A percentile compares a stretch with the other conserved stretches of the same genome.
These are phyloP conservation scores for Polia nebulosa DNA, from an alignment of 2,888 invertebrate genomes.

Conservation along the genomic window DNA sequence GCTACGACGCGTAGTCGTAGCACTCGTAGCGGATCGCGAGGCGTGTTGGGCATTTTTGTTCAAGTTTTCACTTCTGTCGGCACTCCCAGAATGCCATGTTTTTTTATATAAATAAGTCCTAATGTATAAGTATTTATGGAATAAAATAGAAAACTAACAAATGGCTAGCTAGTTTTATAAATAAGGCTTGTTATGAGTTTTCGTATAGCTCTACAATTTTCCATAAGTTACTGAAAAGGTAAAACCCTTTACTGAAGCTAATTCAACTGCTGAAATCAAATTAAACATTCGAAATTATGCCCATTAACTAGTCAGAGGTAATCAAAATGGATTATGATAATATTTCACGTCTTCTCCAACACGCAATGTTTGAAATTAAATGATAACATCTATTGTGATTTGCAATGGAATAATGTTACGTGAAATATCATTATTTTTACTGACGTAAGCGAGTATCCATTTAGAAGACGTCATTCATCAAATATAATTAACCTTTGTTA, in stretches of 20 bases:
- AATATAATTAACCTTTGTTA: neutral
- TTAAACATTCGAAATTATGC: constrained; percentile 31
- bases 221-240: neutral
- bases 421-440: constrained; percentile 27
- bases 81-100: too few species aligned
- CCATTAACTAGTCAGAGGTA: constrained; percentile 36
- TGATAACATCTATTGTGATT: constrained; percentile 38
- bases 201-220: neutral
- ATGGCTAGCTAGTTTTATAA: too few species aligned
- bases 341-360: constrained; percentile 55
- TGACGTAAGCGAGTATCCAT: neutral
- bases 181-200: neutral
- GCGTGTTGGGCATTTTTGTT: too few species aligned
- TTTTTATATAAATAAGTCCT: too few species aligned
- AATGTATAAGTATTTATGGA: too few species aligned
- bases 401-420: constrained; percentile 13
- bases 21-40: too few species aligned
- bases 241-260: constrained; percentile 13
- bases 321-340: constrained; percentile 60
- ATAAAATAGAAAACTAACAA: too few species aligned
- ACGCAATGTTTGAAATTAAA: constrained; percentile 60
- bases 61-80: too few species aligned
- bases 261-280: constrained; percentile 33
- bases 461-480: constrained; percentile 4
- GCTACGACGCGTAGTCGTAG: too few species aligned